Conservation (phyloP, 2,113 vertebrate genomes). For the Orthonyx spaldingii region DNA sequence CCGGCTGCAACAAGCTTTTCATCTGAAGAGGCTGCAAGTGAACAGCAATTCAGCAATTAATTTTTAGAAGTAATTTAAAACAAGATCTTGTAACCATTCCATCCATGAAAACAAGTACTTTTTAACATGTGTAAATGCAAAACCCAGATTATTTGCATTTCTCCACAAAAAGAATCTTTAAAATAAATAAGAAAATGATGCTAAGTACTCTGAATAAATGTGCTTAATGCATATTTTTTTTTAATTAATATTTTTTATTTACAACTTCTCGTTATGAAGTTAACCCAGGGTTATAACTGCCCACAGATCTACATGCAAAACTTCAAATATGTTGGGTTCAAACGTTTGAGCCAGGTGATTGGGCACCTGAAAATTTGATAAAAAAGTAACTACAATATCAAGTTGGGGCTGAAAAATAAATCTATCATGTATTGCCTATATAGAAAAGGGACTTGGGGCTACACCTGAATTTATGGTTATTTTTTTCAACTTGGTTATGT, state of each 20-base stretch:
- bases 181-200: neutral
- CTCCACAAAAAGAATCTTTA: neutral
- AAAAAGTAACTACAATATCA: neutral
- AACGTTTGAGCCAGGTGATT: neutral
- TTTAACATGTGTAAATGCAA: neutral
- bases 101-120: neutral
- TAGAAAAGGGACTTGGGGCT: neutral
- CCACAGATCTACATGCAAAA: neutral
- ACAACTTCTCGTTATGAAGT: neutral
- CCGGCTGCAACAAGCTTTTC: neutral
- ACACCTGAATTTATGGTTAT: neutral
- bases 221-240: neutral
- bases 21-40: neutral
- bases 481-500: neutral
- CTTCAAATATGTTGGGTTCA: neutral
- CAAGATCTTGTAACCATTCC: neutral
- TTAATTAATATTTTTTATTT: neutral
- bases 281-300: neutral
- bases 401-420: neutral
- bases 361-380: neutral
- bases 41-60: neutral
- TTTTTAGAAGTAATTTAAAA: neutral
- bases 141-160: neutral
- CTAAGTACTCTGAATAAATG: neutral
- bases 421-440: neutral